Conservation (phyloP, 1,140 invertebrate genomes). For the Drosophila seguyi region DNA sequence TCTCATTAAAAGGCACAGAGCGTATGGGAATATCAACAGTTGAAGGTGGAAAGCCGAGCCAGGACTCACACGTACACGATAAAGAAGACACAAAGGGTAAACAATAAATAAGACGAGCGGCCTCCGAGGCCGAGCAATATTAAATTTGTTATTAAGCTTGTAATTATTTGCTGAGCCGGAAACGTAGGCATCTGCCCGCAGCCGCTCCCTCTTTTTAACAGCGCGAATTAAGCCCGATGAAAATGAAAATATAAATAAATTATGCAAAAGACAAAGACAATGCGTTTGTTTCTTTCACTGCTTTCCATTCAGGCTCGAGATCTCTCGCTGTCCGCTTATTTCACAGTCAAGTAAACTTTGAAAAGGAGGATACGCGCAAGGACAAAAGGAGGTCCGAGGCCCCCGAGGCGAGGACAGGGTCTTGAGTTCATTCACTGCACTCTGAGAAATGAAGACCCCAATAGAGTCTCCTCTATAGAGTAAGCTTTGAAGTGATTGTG, state of each 20-base stretch:
- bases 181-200: slow-evolving; percentile 65
- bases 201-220: slow-evolving; percentile 40
- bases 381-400: slow-evolving; percentile 34
- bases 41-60: slow-evolving; percentile 12
- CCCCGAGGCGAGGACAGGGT: slow-evolving; percentile 19
- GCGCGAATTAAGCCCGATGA: slow-evolving; percentile 45
- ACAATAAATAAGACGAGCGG: slow-evolving; percentile 58
- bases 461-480: too few relatives aligned
- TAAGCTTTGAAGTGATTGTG: not conserved
- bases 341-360: slow-evolving; percentile 80
- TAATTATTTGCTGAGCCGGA: slow-evolving; percentile 75
- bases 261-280: slow-evolving; percentile 80
- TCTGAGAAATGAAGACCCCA: not conserved
- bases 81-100: slow-evolving; percentile 46
- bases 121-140: slow-evolving; percentile 63
- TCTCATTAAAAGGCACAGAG: slow-evolving; percentile 74
- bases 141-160: slow-evolving; percentile 82
- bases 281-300: slow-evolving; percentile 58
- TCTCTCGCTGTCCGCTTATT: slow-evolving; percentile 66
- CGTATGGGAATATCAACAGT: slow-evolving; percentile 73
- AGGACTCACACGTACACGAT: slow-evolving; percentile 3
- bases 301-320: slow-evolving; percentile 36
- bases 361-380: slow-evolving; percentile 48
- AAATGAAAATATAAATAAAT: slow-evolving; percentile 79
- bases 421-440: slow-evolving; percentile 28